A percentile compares a stretch with the other conserved stretches of the same genome.
phyloP scores from a whole-genome alignment of 2,797 vertebrate genomes.

The Sylvia borin region DNA sequence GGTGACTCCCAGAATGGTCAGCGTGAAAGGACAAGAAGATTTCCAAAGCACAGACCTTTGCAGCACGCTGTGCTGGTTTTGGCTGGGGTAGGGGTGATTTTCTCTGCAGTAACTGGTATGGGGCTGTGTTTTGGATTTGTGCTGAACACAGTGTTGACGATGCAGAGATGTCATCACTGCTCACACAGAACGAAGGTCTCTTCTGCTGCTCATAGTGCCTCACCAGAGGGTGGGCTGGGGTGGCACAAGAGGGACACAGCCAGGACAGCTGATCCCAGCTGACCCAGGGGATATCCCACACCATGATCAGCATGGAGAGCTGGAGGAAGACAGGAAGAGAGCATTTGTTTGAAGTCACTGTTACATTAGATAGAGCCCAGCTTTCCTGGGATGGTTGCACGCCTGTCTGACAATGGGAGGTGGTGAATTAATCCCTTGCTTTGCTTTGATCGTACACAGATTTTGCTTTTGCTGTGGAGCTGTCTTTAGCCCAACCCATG shows the following conservation, averaged over 20 bases:
- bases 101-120: too few species aligned
- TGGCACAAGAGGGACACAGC: not conserved
- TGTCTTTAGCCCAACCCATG: not conserved
- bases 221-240: not conserved
- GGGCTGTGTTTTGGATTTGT: not conserved
- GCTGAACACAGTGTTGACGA: not conserved
- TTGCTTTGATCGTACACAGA: not conserved
- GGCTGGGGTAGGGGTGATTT: not conserved
- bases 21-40: not conserved
- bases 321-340: not conserved
- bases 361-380: rapidly evolving
- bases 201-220: rapidly evolving
- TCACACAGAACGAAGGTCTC: not conserved
- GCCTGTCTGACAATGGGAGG: not conserved
- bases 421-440: not conserved
- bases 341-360: rapidly evolving
- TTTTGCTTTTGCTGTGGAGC: not conserved
- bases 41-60: not conserved
- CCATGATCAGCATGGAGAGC: not conserved
- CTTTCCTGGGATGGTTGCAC: not conserved
- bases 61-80: not conserved
- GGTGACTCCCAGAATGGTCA: not conserved
- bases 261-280: not conserved
- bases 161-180: not conserved
- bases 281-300: not conserved